Evolutionary conservation across 2,888 invertebrate genomes (phyloP).

Genomic region (Meliscaeva auricollis): DNA sequence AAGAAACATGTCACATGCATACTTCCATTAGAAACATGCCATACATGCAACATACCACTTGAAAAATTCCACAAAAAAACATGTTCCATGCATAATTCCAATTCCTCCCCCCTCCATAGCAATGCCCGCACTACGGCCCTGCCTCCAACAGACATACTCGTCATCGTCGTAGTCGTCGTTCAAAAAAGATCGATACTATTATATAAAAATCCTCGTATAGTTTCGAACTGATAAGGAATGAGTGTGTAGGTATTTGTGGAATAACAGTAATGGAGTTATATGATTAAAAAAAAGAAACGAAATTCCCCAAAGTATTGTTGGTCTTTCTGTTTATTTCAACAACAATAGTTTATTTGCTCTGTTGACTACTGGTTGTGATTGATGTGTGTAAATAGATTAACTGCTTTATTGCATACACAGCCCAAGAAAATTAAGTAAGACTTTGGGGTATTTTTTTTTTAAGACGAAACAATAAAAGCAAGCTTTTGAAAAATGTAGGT

Average conservation of each 20-base stretch:
- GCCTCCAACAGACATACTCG: not conserved
- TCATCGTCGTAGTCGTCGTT: too few relatives aligned
- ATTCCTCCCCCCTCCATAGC: too few relatives aligned
- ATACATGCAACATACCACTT: too few relatives aligned
- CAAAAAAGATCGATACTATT: slow-evolving; percentile 7
- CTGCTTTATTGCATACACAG: not conserved
- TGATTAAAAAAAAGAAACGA: slow-evolving; percentile 10
- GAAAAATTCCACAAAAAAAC: too few relatives aligned
- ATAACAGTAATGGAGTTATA: slow-evolving; percentile 8
- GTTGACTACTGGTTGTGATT: not conserved
- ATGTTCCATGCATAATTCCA: too few relatives aligned
- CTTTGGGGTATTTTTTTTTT: too few relatives aligned
- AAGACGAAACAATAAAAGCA: too few relatives aligned
- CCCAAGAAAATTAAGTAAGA: not conserved
- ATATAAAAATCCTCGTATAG: slow-evolving; percentile 8
- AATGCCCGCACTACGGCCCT: too few relatives aligned
- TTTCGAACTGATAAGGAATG: not conserved
- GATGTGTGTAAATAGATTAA: slow-evolving; percentile 3
- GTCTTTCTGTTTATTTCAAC: not conserved
- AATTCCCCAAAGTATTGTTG: not conserved
- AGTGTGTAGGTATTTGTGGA: not conserved
- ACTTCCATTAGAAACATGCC: too few relatives aligned
- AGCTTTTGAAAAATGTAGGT: too few relatives aligned
- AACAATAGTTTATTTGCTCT: not conserved
- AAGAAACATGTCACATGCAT: too few relatives aligned